phyloP scores from a whole-genome alignment of 1,140 invertebrate species.

The Caerostris darwini region DNA sequence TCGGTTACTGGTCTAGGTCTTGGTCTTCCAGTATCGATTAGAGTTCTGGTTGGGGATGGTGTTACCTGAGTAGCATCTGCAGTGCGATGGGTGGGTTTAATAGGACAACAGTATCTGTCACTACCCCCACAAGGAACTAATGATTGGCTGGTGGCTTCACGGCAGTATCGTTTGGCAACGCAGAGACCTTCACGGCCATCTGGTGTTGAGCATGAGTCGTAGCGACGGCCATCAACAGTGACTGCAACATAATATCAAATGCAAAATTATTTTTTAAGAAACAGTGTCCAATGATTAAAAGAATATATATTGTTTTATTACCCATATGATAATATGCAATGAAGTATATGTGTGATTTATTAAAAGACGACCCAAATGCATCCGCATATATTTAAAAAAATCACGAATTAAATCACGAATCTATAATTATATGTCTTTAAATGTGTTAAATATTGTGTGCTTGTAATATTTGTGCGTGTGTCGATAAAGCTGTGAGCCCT shows the following conservation, averaged over 20 bases:
- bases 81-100: neutral
- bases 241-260: neutral
- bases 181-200: slow-evolving; percentile 68
- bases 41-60: neutral
- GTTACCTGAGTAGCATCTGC: neutral
- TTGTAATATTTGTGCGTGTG: no score
- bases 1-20: neutral
- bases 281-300: neutral
- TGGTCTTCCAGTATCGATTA: neutral
- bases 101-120: slow-evolving; percentile 36
- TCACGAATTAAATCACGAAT: no score
- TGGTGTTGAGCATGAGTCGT: slow-evolving; percentile 44
- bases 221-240: slow-evolving; percentile 32
- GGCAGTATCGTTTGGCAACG: slow-evolving; percentile 54
- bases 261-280: neutral
- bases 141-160: neutral
- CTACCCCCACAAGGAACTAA: slow-evolving; percentile 31
- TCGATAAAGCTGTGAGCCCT: no score
- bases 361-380: no score
- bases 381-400: no score
- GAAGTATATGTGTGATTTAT: no score
- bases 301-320: neutral
- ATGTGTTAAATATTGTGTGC: no score
- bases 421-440: no score
- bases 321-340: no score